These are phyloP conservation scores for Ennomos erosarius DNA, from an alignment of 2,888 invertebrate genomes.

Conservation along the genomic window DNA sequence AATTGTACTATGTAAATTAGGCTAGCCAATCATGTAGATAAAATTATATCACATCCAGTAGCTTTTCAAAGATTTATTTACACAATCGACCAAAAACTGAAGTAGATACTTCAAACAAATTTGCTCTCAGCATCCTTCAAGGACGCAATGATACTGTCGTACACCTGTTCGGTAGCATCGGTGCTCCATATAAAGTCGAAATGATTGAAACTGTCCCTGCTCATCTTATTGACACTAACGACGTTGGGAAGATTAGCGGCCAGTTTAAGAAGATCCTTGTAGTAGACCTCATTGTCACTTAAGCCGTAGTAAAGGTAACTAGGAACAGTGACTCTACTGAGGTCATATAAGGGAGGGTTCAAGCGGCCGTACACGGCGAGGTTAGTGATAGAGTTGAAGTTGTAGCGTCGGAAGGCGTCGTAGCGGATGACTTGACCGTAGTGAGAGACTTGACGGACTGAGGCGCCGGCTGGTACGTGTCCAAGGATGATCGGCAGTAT, in stretches of 20 bases:
- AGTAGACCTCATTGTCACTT: conserved; percentile 47
- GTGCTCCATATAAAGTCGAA: conserved; percentile 60
- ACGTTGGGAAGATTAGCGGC: conserved; percentile 47
- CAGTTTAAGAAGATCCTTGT: conserved; percentile 48
- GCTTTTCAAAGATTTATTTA: conserved; percentile 2
- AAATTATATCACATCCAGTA: conserved; percentile 7
- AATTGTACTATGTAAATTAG: not conserved
- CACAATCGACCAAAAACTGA: conserved; percentile 6
- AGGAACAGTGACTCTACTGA: conserved; percentile 49
- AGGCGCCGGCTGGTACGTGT: conserved; percentile 61
- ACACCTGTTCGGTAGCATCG: conserved; percentile 47
- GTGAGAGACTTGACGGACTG: conserved; percentile 60
- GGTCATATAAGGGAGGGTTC: conserved; percentile 55
- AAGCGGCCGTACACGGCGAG: conserved; percentile 49
- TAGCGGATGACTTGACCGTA: conserved; percentile 58
- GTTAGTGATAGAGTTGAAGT: conserved; percentile 49
- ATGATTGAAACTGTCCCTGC: conserved; percentile 53
- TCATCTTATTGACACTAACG: conserved; percentile 33
- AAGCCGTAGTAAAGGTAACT: conserved; percentile 56
- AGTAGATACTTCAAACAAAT: conserved; percentile 31
- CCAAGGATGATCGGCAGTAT: conserved; percentile 59
- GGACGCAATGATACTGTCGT: conserved; percentile 43
- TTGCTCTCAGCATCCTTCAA: conserved; percentile 51
- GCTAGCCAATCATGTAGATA: conserved; percentile 2
- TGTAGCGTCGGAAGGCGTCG: conserved; percentile 56